Evolutionary conservation across 2,113 vertebrate genomes (phyloP), one percentile per base, ranked within the genome.

Genomic region (Cebidichthys violaceus): DNA sequence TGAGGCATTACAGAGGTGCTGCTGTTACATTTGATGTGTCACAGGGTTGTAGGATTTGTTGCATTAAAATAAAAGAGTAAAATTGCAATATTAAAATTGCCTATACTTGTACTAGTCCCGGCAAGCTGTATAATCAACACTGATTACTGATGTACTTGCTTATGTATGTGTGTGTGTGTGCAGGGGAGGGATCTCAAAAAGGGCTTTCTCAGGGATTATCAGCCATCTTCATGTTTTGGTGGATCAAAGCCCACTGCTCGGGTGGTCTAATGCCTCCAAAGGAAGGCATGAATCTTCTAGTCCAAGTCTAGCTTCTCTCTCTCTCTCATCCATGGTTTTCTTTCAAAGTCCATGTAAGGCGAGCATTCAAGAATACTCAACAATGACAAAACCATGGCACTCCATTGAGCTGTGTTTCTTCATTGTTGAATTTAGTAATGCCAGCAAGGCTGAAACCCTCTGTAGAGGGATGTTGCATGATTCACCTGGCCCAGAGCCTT

Each of bases 401-500:
- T 72, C 68, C 9, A 7, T 55, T 75, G 43, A 17, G 41, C 75
- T 61, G 35, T 22, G 52, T 77, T 88, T 86, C 66, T 45, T 89
- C 73, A 59, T 65, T 70, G 64, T 66, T 73, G 76, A 74, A 83
- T 83, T 57, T 55, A 89, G 65, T 70, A 45, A 24, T 75, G 74
- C 75, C 83, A 79, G 88, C 33, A 24, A 68, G 66, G 52, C 72
- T 33, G 59, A 69, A 70, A 76, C 70, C 41, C 22, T 65, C 22
- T 31, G 52, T 52, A 54, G 72, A 61, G 62, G 9, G 68, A 80
- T 43, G 82, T 79, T 73, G 89, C 43, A 45, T 70, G 73, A 88
- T 91, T 60, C 59, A 83, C 75, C 83, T 90, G 90, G 89, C 75
- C 24, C 15, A 0, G 37, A 55, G 79, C 90, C 81, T 79, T 90